Evolutionary conservation across 2,113 vertebrate genomes (phyloP), one percentile per base, ranked within the genome.

Genomic region (Callocephalon fimbriatum): DNA sequence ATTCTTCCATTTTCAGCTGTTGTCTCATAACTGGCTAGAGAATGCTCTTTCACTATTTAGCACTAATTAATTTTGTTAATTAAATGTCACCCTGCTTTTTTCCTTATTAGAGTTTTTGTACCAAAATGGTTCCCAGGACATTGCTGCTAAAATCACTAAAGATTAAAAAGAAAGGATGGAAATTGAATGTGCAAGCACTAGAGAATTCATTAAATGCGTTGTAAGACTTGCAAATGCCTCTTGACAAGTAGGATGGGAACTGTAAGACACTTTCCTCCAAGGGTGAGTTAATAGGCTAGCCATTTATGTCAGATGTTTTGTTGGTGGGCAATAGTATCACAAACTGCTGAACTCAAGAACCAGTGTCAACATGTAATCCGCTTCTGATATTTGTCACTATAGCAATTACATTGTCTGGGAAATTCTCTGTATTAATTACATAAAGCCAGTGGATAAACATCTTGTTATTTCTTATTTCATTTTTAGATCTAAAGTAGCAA

Each of bases 1-100:
- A 74, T 95, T 90, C 88, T 73, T 88, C 79, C 90, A 54, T 94
- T 94, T 83, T 97, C 94, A 92, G 88, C 94, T 96, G 90, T 95
- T 95, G 92, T 67, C 68, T 97, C 88, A 51, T 84, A 95, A 95
- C 89, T 86, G 93, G 76, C 94, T 96, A 71, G 92, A 95, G 97
- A 86, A 93, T 81, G 90, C 54, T 95, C 73, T 93, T 95, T 94
- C 82, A 89, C 92, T 92, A 84, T 95, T 96, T 97, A 92, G 95
- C 62, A 93, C 94, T 97, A 97, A 96, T 95, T 97, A 95, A 94
- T 97, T 96, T 97, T 94, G 96, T 97, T 97, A 97, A 97, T 97
- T 97, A 97, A 97, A 95, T 96, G 94, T 97, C 94, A 96, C 82
- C 92, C 94, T 89, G 88, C 75, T 95, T 96, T 92, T 96, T 95